phyloP scores from a whole-genome alignment of 92 coral and sea anemone genomes.

The Parazoanthus atlanticus region DNA sequence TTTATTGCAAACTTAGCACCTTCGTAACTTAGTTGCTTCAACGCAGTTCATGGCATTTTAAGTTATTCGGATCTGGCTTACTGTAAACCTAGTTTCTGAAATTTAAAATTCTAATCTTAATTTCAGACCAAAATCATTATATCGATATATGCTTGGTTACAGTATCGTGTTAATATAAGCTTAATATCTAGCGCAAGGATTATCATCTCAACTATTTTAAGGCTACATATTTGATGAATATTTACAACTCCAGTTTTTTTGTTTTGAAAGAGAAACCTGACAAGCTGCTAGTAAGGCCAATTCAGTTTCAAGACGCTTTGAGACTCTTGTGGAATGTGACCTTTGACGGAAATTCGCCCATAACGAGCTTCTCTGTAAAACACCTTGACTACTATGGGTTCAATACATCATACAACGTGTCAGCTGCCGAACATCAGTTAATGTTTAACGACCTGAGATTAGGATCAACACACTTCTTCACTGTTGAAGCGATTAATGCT shows the following conservation, averaged over 20 bases:
- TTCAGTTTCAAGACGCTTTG: neutral
- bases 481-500: neutral
- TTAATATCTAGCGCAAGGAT: no score
- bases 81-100: no score
- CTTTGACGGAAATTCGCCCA: slow-evolving; percentile 9
- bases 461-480: neutral
- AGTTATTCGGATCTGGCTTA: no score
- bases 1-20: no score
- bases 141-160: neutral
- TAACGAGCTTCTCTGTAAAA: neutral
- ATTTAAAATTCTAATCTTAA: no score
- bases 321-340: neutral
- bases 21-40: no score
- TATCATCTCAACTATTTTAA: no score
- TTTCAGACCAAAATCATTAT: no score
- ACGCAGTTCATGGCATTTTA: no score
- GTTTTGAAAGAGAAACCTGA: slow-evolving; percentile 6
- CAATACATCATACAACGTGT: neutral
- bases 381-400: neutral
- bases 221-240: no score
- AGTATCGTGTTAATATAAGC: no score
- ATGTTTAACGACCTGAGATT: neutral
- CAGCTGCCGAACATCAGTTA: neutral
- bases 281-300: neutral
- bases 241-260: neutral